A percentile compares a stretch with the other conserved stretches of the same genome.
Conservation (phyloP, 2,797 vertebrate species). For the Myotis daubentonii region DNA sequence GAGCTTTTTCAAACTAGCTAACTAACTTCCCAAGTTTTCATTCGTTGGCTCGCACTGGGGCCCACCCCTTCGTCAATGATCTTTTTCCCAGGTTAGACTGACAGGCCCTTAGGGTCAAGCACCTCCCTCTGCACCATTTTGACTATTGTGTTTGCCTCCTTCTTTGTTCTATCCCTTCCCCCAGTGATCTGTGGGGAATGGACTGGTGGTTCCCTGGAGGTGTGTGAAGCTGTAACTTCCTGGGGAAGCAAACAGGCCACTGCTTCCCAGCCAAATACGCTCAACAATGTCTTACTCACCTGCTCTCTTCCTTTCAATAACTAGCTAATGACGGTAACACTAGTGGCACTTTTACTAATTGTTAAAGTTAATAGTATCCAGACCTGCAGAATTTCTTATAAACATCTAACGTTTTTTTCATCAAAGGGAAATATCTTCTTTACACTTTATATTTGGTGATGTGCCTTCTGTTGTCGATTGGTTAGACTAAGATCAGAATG, state of each 20-base stretch:
- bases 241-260: not conserved
- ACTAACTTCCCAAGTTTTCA: not conserved
- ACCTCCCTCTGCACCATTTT: not conserved
- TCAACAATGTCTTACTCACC: not conserved
- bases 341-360: slow-evolving; percentile 68
- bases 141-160: not conserved
- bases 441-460: slow-evolving; percentile 59
- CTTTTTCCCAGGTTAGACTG: not conserved
- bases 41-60: not conserved
- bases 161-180: not conserved
- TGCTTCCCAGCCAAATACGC: not conserved
- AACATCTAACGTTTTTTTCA: not conserved
- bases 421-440: slow-evolving; percentile 65
- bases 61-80: not conserved
- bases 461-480: slow-evolving; percentile 70
- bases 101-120: not conserved
- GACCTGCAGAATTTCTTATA: slow-evolving; percentile 47
- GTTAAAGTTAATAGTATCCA: slow-evolving; percentile 67
- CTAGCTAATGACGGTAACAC: not conserved
- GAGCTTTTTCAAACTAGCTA: not conserved
- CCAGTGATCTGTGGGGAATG: not conserved
- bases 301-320: not conserved
- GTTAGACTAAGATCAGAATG: slow-evolving; percentile 58
- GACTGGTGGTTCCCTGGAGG: not conserved
- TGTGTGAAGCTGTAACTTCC: not conserved